Evolutionary conservation across 2,888 invertebrate species (phyloP).

Genomic region (Lycaena phlaeas): DNA sequence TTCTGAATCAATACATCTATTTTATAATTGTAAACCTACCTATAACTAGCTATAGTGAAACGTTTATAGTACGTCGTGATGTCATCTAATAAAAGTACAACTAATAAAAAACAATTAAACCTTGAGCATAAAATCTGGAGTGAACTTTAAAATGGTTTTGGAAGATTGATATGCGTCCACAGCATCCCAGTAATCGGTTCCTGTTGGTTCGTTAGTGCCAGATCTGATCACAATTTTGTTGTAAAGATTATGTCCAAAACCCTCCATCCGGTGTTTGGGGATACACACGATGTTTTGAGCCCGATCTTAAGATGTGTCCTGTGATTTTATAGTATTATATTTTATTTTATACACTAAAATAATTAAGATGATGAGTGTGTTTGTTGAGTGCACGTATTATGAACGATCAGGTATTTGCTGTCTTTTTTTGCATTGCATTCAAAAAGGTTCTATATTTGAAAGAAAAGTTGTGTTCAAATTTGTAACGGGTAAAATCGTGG

Average conservation of each 20-base stretch:
- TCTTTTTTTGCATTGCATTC: no score
- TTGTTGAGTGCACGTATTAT: no score
- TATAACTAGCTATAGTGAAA: no score
- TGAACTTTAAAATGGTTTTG: background rate
- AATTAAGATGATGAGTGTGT: no score
- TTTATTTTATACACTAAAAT: no score
- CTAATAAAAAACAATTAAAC: background rate
- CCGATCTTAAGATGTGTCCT: slow-evolving; percentile 17
- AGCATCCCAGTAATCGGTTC: slow-evolving; percentile 48
- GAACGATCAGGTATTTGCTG: no score
- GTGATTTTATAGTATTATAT: no score
- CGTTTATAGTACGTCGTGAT: background rate
- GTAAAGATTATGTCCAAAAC: slow-evolving; percentile 68
- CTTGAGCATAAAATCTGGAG: background rate
- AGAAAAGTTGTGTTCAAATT: no score
- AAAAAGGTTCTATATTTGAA: no score
- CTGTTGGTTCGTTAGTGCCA: slow-evolving; percentile 58
- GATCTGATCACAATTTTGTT: slow-evolving; percentile 67
- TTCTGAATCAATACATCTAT: no score
- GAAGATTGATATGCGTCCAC: slow-evolving; percentile 35
- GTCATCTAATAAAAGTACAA: background rate
- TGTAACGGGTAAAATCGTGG: no score
- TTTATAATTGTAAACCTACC: no score
- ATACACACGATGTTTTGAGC: slow-evolving; percentile 33
- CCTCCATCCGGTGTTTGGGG: slow-evolving; percentile 62